Conservation (phyloP, 2,888 invertebrate species). For the Adineta ricciae region DNA sequence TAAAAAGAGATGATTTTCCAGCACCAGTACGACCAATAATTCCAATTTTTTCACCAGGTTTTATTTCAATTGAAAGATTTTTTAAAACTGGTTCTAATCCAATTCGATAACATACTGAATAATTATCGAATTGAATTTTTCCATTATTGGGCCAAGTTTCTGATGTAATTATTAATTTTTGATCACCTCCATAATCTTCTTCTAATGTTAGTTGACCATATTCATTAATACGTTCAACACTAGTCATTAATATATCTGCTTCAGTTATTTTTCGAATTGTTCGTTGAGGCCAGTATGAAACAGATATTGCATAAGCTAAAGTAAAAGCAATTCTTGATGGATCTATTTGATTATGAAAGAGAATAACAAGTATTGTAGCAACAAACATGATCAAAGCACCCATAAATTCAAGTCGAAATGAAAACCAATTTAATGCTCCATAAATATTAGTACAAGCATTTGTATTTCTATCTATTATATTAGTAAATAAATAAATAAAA, state of each 20-base stretch:
- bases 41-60: constrained; percentile 56
- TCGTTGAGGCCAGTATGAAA: constrained; percentile 77
- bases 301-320: constrained; percentile 46
- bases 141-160: constrained; percentile 50
- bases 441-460: no score
- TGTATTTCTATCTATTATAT: no score
- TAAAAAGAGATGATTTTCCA: no score
- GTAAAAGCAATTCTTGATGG: constrained; percentile 36
- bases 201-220: constrained; percentile 67
- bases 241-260: constrained; percentile 54
- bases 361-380: no score
- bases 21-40: constrained; percentile 54
- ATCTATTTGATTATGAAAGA: no score
- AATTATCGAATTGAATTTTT: constrained; percentile 42
- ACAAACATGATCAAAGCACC: no score
- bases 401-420: no score
- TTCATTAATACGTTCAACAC: constrained; percentile 71
- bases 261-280: constrained; percentile 80
- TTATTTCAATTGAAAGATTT: constrained; percentile 48
- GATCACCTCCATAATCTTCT: constrained; percentile 52
- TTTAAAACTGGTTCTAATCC: constrained; percentile 64
- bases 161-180: constrained; percentile 39
- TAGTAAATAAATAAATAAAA: no score
- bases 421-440: no score
- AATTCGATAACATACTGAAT: constrained; percentile 61